phyloP scores from a whole-genome alignment of 2,888 invertebrate genomes.

The Craniophora ligustri region DNA sequence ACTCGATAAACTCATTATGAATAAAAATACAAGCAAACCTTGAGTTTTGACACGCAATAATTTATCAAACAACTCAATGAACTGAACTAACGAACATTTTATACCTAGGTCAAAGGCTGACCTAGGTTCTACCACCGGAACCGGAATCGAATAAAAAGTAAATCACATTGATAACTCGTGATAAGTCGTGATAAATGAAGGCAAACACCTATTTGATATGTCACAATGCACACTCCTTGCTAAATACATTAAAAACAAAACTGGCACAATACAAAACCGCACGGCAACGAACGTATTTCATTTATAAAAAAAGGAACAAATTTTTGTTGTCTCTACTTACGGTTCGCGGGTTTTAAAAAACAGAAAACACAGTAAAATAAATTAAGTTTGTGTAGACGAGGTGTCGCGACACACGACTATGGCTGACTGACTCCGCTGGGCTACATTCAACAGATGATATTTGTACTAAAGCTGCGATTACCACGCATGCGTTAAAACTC shows the following conservation, averaged over 20 bases:
- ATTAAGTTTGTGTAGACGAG: constrained; percentile 66
- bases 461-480: constrained; percentile 66
- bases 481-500: constrained; percentile 76
- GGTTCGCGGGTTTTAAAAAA: constrained; percentile 56
- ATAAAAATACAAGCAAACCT: constrained; percentile 23
- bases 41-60: constrained; percentile 22
- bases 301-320: constrained; percentile 1
- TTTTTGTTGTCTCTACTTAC: constrained; percentile 47
- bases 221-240: constrained; percentile 41
- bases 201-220: constrained; percentile 49
- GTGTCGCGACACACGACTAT: constrained; percentile 64
- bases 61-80: constrained; percentile 14
- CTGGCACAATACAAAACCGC: constrained; percentile 20
- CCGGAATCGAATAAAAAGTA: constrained; percentile 48
- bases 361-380: constrained; percentile 68
- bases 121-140: constrained; percentile 48
- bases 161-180: constrained; percentile 52
- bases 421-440: constrained; percentile 77
- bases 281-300: constrained; percentile 41
- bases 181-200: constrained; percentile 41
- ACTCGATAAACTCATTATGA: too few species aligned
- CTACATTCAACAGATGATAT: constrained; percentile 81
- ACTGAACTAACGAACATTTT: constrained; percentile 19
- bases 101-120: constrained; percentile 51
- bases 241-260: constrained; percentile 16